Evolutionary conservation across 2,888 invertebrate species (phyloP), one percentile per base, ranked within the genome.

Genomic region (Pocota personata): DNA sequence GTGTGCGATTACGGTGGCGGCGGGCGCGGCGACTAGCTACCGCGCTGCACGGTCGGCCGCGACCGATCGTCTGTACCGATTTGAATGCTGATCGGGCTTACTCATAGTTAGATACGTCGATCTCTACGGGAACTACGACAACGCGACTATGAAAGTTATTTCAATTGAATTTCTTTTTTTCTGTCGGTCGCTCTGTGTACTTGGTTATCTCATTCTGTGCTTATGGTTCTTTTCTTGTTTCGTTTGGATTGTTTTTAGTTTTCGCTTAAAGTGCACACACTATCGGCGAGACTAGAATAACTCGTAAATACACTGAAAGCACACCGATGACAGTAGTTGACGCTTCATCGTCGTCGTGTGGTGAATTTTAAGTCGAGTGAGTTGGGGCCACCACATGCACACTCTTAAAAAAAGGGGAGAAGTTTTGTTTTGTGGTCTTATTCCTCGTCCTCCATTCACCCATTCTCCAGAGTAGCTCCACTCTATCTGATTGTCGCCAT

Each of bases 81-180:
- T 40, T 77, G 55, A 82, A 86, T 86, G 72, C 82, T 86, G 84
- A 86, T 80, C 84, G 58, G 58, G 76, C 84, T 86, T 86, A 86
- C 82, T 86, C 86, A 86, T 86, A 80, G 86, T 48, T 76, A 58
- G 64, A 37, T 82, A 82, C 64, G 71, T 82, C 71, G 57, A 76
- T 60, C 60, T 52, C 16, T 58, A 76, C 30, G 46, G 12, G 35
- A 37, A 48, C 43, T 57, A 79, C 72, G 37, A 77, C 71, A 55
- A 40, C 73, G 52, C 73, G 40, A 32, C 80, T 80, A 80, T 75
- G 57, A 77, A 72, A 66, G 71, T 27, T 77, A 77, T 82, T 82
- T 77, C 62, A 79, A 58, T 79, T 64, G 64, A 72, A 79, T 72
- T 79, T 72, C 21, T 72, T 72, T 37, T 43, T 8, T 66, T 30